Conservation (phyloP, 2,797 vertebrate species). For the Periophthalmus magnuspinnatus region DNA sequence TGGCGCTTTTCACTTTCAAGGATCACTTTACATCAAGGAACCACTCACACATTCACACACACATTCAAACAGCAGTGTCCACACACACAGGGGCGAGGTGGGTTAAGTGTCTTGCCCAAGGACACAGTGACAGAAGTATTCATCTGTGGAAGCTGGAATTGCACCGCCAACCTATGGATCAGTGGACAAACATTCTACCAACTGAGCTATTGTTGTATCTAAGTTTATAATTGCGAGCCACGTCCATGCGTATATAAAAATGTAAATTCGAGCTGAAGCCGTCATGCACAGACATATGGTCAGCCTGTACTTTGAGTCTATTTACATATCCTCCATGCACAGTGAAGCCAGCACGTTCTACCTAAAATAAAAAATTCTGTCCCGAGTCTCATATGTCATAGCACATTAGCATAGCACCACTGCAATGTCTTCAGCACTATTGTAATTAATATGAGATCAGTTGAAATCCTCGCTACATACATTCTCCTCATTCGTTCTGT, state of each 20-base stretch:
- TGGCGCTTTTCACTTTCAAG: too few species aligned
- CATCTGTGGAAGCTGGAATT: too few species aligned
- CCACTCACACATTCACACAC: too few species aligned
- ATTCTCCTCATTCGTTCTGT: constrained; percentile 21
- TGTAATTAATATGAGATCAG: constrained; percentile 53
- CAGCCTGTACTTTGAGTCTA: neutral
- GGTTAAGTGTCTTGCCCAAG: too few species aligned
- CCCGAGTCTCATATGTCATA: neutral
- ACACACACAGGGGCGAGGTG: too few species aligned
- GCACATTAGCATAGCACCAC: constrained; percentile 20
- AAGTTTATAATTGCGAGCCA: neutral
- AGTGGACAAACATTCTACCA: too few species aligned
- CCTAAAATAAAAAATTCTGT: constrained; percentile 16
- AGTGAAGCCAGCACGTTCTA: neutral
- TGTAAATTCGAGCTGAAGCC: neutral
- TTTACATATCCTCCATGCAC: neutral
- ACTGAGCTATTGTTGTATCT: neutral
- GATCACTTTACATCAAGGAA: too few species aligned
- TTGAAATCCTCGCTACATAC: constrained; percentile 19
- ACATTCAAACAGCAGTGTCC: too few species aligned
- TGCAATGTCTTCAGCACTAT: constrained; percentile 26
- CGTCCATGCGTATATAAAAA: neutral
- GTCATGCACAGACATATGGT: neutral
- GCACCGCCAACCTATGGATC: too few species aligned
- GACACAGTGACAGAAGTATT: too few species aligned